phyloP scores from a whole-genome alignment of 1,140 invertebrate genomes.

The Drosophila pruinosa region DNA sequence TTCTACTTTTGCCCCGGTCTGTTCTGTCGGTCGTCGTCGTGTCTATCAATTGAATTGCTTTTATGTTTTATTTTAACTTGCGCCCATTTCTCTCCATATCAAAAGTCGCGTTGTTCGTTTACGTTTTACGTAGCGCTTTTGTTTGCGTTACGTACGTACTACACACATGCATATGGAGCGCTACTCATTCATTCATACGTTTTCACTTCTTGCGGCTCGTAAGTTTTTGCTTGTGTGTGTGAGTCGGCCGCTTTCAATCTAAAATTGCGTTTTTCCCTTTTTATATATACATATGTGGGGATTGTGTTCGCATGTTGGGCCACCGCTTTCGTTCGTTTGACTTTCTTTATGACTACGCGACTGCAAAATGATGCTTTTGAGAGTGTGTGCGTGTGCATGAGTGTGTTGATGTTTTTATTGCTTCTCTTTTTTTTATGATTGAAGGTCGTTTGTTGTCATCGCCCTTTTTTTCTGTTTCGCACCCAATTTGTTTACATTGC shows the following conservation, averaged over 20 bases:
- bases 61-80: conserved; percentile 15
- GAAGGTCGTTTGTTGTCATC: conserved; percentile 58
- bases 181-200: conserved; percentile 63
- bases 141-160: conserved; percentile 34
- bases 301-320: conserved; percentile 19
- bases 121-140: conserved; percentile 40
- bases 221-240: background rate
- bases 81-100: conserved; percentile 50
- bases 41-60: conserved; percentile 67
- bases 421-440: conserved; percentile 65
- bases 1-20: background rate
- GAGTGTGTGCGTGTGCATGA: conserved; percentile 18
- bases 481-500: conserved; percentile 31
- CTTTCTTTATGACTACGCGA: conserved; percentile 37
- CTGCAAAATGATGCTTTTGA: conserved; percentile 18
- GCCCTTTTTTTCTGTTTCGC: background rate
- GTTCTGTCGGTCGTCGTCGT: conserved; percentile 12
- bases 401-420: conserved; percentile 46
- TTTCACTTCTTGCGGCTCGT: conserved; percentile 45
- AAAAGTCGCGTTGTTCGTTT: conserved; percentile 62
- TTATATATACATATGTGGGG: background rate
- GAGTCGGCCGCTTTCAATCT: conserved; percentile 45
- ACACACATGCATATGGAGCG: conserved; percentile 27
- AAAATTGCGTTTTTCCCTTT: conserved; percentile 65
- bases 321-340: conserved; percentile 40